These are phyloP conservation scores for Neolamprologus sp. DNA, from an alignment of 2,113 vertebrate species.

Conservation along the genomic window DNA sequence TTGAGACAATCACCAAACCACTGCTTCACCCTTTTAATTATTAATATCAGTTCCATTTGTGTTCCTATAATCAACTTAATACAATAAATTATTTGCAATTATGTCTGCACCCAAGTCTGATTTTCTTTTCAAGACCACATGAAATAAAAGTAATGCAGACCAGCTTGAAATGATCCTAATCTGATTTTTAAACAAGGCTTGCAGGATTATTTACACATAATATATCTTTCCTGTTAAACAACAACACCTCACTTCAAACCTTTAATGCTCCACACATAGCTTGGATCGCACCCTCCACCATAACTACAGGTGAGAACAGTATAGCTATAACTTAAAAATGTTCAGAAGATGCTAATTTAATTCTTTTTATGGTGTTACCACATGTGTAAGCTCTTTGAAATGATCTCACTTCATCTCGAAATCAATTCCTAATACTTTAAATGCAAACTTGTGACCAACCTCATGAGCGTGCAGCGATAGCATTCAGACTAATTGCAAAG, in stretches of 20 bases:
- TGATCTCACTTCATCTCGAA: background rate
- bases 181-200: background rate
- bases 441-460: background rate
- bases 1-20: background rate
- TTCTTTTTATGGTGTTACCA: background rate
- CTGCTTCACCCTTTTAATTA: background rate
- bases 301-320: background rate
- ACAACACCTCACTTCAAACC: background rate
- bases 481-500: slow-evolving; percentile 41
- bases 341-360: background rate
- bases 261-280: background rate
- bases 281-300: background rate
- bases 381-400: background rate
- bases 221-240: background rate
- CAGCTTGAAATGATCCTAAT: background rate
- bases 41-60: background rate
- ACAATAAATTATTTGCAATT: background rate
- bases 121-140: background rate
- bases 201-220: background rate
- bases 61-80: background rate
- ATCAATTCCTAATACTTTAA: background rate
- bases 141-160: background rate
- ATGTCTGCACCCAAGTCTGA: background rate
- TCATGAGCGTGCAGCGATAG: background rate
- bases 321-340: background rate